phyloP scores from a whole-genome alignment of 2,113 vertebrate genomes.

The Pao palembangensis region DNA sequence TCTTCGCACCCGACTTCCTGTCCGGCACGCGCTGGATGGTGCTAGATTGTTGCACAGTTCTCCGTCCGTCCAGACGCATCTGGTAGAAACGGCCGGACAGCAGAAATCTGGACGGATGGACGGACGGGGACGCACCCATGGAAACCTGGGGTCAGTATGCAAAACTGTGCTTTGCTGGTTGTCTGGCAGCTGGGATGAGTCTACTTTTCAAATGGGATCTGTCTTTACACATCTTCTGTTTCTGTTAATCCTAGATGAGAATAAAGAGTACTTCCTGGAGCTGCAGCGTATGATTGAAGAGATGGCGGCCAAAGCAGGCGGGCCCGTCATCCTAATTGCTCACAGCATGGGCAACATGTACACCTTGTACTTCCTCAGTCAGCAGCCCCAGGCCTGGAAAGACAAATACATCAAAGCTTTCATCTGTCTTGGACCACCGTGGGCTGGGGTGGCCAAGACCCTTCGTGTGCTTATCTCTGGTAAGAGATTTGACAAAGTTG shows the following conservation, averaged over 20 bases:
- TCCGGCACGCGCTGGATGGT: too few relatives aligned
- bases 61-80: too few relatives aligned
- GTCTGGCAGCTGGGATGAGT: too few relatives aligned
- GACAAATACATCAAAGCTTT: conserved; percentile 89
- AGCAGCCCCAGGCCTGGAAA: conserved; percentile 91
- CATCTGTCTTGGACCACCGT: conserved; percentile 85
- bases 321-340: conserved; percentile 89
- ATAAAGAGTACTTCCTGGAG: conserved; percentile 84
- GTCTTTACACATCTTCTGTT: neutral
- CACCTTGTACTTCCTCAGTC: conserved; percentile 93
- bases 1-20: too few relatives aligned
- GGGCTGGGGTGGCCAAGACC: conserved; percentile 96
- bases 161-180: too few relatives aligned
- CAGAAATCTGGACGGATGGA: too few relatives aligned
- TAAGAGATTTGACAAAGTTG: conserved; percentile 44
- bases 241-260: conserved; percentile 82
- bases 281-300: conserved; percentile 90
- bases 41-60: too few relatives aligned
- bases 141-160: too few relatives aligned
- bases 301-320: conserved; percentile 83
- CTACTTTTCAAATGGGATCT: too few relatives aligned
- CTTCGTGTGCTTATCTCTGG: conserved; percentile 90
- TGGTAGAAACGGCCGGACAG: too few relatives aligned
- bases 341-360: conserved; percentile 99
- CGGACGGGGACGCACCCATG: too few relatives aligned